A percentile compares a stretch with the other conserved stretches of the same genome.
These are phyloP conservation scores for Daboia siamensis DNA, from an alignment of 2,113 vertebrate genomes.

Conservation along the genomic window DNA sequence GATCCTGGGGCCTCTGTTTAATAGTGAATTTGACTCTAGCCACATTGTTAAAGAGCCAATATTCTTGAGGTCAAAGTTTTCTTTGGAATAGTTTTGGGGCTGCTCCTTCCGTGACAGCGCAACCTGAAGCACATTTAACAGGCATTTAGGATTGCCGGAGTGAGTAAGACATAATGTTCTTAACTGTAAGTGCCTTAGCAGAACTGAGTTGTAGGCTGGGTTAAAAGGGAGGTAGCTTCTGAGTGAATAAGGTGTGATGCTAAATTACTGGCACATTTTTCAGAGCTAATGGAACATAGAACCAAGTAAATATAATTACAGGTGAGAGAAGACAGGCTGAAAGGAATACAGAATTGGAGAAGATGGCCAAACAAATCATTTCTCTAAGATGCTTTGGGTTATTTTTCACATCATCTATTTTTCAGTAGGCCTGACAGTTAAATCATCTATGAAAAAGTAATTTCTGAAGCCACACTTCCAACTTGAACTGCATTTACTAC, in stretches of 20 bases:
- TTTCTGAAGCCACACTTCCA: background rate
- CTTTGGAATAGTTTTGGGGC: background rate
- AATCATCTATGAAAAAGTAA: background rate
- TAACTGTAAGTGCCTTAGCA: slow-evolving; percentile 4
- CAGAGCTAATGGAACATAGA: slow-evolving; percentile 15
- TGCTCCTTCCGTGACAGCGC: background rate
- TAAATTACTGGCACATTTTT: slow-evolving; percentile 5
- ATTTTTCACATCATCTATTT: background rate
- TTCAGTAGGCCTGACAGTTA: background rate
- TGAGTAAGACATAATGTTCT: background rate
- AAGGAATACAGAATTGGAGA: background rate
- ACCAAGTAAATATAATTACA: slow-evolving; percentile 11
- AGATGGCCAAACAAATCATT: background rate
- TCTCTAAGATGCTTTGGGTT: background rate
- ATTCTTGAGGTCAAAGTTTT: background rate
- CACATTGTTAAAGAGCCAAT: background rate
- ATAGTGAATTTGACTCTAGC: background rate
- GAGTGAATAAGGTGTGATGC: background rate
- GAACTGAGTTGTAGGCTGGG: background rate
- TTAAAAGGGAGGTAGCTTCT: background rate
- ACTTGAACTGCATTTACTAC: background rate
- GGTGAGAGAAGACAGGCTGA: background rate
- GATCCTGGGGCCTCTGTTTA: background rate
- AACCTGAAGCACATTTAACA: background rate
- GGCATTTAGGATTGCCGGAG: background rate